Conservation (phyloP, 2,888 invertebrate species). For the Steinernema carpocapsae region DNA sequence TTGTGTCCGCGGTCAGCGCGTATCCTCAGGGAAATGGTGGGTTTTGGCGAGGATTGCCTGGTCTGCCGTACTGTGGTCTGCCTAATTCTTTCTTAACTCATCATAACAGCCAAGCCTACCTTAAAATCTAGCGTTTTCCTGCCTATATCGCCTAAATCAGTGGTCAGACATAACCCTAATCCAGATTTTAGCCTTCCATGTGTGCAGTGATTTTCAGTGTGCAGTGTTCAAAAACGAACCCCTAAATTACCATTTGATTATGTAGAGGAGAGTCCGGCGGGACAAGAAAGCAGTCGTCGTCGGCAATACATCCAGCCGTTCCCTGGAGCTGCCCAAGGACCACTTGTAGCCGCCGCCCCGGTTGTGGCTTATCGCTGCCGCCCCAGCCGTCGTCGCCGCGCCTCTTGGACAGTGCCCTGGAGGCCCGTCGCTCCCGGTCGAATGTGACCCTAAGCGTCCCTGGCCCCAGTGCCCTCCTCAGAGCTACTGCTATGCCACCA, state of each 20-base stretch:
- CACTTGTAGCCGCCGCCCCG: slow-evolving; percentile 45
- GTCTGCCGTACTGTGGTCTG: slow-evolving; percentile 8
- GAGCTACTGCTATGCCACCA: slow-evolving; percentile 69
- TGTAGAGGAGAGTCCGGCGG: slow-evolving; percentile 30
- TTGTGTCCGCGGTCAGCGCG: slow-evolving; percentile 33
- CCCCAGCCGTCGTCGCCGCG: slow-evolving; percentile 57
- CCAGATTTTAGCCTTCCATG: background rate
- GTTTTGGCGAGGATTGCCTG: background rate
- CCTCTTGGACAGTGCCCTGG: slow-evolving; percentile 66
- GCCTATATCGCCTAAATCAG: too few relatives aligned
- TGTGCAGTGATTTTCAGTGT: slow-evolving; percentile 2
- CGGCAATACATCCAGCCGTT: slow-evolving; percentile 25
- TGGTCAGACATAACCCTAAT: background rate
- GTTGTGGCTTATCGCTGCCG: slow-evolving; percentile 43
- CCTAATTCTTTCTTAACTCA: background rate
- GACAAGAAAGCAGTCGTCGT: slow-evolving; percentile 21
- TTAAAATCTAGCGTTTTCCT: too few relatives aligned
- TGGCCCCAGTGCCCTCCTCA: slow-evolving; percentile 69
- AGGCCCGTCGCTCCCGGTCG: slow-evolving; percentile 66
- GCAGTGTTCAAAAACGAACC: background rate
- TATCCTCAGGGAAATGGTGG: slow-evolving; percentile 33
- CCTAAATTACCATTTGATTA: background rate
- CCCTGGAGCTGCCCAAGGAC: slow-evolving; percentile 43
- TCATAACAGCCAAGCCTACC: too few relatives aligned
- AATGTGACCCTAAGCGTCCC: slow-evolving; percentile 69